Percentiles rank a stretch among this genome's conserved stretches.
These are phyloP conservation scores for Tethea ocularis DNA, from an alignment of 2,888 invertebrate genomes.

Conservation along the genomic window DNA sequence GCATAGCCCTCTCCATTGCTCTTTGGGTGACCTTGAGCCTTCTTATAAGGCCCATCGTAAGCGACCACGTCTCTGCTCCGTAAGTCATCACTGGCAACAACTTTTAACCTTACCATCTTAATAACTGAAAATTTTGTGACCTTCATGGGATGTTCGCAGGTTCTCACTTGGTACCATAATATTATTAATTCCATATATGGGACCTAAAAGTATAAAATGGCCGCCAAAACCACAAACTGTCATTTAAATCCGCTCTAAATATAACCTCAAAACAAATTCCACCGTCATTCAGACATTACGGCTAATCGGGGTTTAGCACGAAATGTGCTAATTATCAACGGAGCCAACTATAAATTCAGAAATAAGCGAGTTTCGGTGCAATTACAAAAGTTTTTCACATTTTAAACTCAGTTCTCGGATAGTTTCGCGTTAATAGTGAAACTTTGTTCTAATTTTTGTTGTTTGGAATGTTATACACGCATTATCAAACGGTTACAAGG, in stretches of 20 bases:
- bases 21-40: too few relatives aligned
- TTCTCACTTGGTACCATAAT: neutral
- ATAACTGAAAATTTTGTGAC: too few relatives aligned
- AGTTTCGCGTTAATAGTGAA: slow-evolving; percentile 7
- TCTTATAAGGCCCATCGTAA: too few relatives aligned
- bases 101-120: too few relatives aligned
- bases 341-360: neutral
- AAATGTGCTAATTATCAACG: slow-evolving; percentile 34
- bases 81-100: too few relatives aligned
- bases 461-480: neutral
- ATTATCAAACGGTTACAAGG: neutral
- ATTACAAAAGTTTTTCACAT: slow-evolving; percentile 11
- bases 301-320: slow-evolving; percentile 34
- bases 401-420: slow-evolving; percentile 7
- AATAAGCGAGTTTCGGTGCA: slow-evolving; percentile 5
- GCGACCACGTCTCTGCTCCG: too few relatives aligned
- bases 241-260: slow-evolving; percentile 10
- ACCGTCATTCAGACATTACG: slow-evolving; percentile 10
- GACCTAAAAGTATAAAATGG: neutral
- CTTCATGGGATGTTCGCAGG: neutral
- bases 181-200: neutral
- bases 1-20: too few relatives aligned
- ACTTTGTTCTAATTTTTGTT: slow-evolving; percentile 4
- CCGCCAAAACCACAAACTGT: slow-evolving; percentile 6
- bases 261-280: slow-evolving; percentile 17